These are phyloP conservation scores for Rhagoletis zephyria DNA, from an alignment of 1,140 invertebrate genomes.

Conservation along the genomic window DNA sequence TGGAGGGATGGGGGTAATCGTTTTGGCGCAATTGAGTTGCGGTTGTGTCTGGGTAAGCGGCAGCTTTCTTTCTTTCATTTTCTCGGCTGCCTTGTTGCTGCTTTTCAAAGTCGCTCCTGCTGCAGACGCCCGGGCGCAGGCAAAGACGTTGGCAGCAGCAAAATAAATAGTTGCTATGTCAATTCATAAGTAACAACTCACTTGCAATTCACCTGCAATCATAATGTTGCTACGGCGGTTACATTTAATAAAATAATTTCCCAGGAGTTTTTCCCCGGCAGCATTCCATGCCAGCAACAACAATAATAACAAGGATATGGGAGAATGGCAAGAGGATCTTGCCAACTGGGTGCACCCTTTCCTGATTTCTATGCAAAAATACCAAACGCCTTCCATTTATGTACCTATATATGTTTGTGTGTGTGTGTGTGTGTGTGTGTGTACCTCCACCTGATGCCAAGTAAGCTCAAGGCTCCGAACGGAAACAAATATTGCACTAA, in stretches of 20 bases:
- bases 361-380: neutral
- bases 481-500: neutral
- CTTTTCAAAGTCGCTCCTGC: neutral
- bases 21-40: slow-evolving; percentile 44
- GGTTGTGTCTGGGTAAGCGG: neutral
- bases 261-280: slow-evolving; percentile 47
- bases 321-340: neutral
- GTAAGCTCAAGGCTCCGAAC: neutral
- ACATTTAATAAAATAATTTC: slow-evolving; percentile 57
- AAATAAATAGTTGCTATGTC: slow-evolving; percentile 54
- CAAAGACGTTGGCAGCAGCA: neutral
- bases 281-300: neutral
- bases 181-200: slow-evolving; percentile 53
- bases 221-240: slow-evolving; percentile 53
- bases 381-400: neutral
- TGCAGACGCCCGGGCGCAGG: neutral
- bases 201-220: slow-evolving; percentile 55
- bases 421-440: neutral
- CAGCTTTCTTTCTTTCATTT: neutral
- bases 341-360: neutral
- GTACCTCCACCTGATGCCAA: neutral
- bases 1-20: slow-evolving; percentile 16
- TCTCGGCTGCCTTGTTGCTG: neutral
- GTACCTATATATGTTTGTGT: neutral
- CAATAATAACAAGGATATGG: neutral